Conservation (phyloP, 2,797 vertebrate genomes). For the Myotis daubentonii region DNA sequence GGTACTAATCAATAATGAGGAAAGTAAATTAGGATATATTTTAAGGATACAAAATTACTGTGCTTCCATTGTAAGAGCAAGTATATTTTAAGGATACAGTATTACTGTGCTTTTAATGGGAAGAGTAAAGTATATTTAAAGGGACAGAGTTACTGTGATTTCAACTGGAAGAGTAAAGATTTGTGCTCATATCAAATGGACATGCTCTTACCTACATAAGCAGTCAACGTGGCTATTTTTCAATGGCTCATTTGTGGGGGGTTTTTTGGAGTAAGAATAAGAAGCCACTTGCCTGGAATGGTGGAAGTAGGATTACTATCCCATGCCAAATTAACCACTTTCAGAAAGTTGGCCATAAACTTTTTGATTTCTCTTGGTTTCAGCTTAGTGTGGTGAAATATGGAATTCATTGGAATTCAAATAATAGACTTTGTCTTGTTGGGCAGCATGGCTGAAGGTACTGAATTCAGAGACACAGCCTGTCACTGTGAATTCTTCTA, state of each 20-base stretch:
- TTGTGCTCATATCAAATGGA: slow-evolving; percentile 27
- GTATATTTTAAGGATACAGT: not conserved
- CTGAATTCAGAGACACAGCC: not conserved
- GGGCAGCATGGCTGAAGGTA: not conserved
- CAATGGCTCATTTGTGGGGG: slow-evolving; percentile 40
- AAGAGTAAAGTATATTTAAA: slow-evolving; percentile 22
- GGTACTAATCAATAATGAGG: slow-evolving; percentile 79
- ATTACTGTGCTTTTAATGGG: not conserved
- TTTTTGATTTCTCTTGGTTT: slow-evolving; percentile 47
- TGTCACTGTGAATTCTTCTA: not conserved
- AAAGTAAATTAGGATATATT: slow-evolving; percentile 80
- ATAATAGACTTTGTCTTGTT: not conserved
- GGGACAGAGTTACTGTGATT: slow-evolving; percentile 40
- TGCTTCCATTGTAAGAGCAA: not conserved
- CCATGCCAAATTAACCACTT: slow-evolving; percentile 33
- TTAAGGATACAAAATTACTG: slow-evolving; percentile 53
- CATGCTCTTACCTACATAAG: slow-evolving; percentile 34
- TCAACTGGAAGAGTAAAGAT: slow-evolving; percentile 21
- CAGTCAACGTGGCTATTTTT: slow-evolving; percentile 38
- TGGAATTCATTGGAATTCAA: not conserved
- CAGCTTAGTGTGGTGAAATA: not conserved
- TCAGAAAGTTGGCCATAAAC: slow-evolving; percentile 54
- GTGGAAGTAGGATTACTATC: not conserved
- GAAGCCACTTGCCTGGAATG: not conserved
- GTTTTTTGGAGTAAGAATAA: not conserved